phyloP scores from a whole-genome alignment of 2,113 vertebrate genomes.

The Myrmecophaga tridactyla region DNA sequence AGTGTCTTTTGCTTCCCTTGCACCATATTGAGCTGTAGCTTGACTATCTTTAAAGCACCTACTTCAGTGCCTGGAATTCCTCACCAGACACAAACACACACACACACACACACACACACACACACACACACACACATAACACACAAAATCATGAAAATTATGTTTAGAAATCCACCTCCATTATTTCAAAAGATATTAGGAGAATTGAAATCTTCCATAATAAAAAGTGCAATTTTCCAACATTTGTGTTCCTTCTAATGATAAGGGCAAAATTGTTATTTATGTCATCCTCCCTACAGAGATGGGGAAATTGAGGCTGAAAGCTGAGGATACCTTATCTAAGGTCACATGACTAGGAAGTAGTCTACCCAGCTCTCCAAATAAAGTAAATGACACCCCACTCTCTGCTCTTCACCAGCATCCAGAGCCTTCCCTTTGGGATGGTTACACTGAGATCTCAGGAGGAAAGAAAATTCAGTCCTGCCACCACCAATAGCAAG shows the following conservation, averaged over 20 bases:
- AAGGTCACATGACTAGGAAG: neutral
- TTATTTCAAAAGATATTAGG: neutral
- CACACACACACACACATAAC: neutral
- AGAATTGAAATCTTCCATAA: neutral
- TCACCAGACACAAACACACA: neutral
- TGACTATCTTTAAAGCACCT: neutral
- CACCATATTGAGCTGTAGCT: neutral
- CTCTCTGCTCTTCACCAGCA: accelerated
- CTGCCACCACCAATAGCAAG: neutral
- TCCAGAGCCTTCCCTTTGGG: accelerated
- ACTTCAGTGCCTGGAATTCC: neutral
- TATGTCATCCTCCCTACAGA: neutral
- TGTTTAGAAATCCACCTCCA: neutral
- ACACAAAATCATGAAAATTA: too few species aligned
- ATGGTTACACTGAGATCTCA: neutral
- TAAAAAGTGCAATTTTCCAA: neutral
- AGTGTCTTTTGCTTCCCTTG: neutral
- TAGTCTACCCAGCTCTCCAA: too few species aligned
- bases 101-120: neutral
- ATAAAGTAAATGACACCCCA: accelerated
- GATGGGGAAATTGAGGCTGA: neutral
- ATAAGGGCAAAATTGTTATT: neutral
- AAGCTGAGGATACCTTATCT: neutral
- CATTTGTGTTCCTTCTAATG: neutral
- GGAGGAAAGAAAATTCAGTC: accelerated